Evolutionary conservation across 2,113 vertebrate species (phyloP), one percentile per base, ranked within the genome.

Genomic region (Stercorarius parasiticus): DNA sequence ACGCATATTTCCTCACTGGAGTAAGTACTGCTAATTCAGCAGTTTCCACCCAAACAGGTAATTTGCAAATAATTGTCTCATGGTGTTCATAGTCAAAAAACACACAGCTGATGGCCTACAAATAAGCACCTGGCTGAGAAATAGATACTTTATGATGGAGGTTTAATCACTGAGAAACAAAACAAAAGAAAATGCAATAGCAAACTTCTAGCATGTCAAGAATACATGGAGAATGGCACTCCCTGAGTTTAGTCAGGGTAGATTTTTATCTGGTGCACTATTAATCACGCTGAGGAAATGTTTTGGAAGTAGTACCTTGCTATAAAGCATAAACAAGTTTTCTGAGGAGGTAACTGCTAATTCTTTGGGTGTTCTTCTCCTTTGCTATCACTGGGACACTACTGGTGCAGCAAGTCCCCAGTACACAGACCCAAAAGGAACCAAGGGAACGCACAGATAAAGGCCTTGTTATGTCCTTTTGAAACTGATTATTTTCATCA

Each of bases 301-400:
- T 69, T 84, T 1, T 84, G 52, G n/a, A 79, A 52, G 25, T 59
- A 74, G 6, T 53, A 69, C 19, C 14, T 19, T 74, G 66, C 56
- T 84, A 25, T 26, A 43, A 86, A 92, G 36, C 42, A 84, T 14
- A 70, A 93, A 77, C 45, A 81, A 67, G 29, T 38, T 86, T 93
- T 78, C 61, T 52, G 73, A 71, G 62, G 58, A 36, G 52, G 34
- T 27, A 56, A 47, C 22, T 2, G 1, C 15, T 71, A 21, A 34
- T 22, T 64, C 32, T 34, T 32, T 23, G 29, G 8, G 20, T 0
- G 0, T 53, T 80, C 38, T 84, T 66, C 55, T 29, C 22, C 50
- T 66, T 62, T 36, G 10, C 42, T 84, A 4, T 52, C 0, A 0
- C 20, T 30, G 6, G 50, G n/a, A 66, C 59, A 62, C 15, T 70